Evolutionary conservation across 1,140 invertebrate genomes (phyloP), one percentile per base, ranked within the genome.

Genomic region (Ctenoplectra terminalis): DNA sequence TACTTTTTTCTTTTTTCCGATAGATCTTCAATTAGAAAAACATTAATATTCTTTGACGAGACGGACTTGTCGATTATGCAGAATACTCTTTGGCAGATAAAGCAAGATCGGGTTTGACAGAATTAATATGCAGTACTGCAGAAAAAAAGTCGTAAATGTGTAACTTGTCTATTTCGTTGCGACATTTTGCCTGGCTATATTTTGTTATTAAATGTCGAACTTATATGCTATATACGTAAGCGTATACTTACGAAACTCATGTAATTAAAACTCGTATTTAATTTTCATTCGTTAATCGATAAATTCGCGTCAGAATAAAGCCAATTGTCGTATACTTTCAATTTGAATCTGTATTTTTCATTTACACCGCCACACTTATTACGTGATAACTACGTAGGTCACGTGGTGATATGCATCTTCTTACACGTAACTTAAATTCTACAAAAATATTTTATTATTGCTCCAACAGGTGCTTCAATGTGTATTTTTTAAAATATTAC

Each of bases 51-150:
- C 7, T 40, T 46, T 40, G 50, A 3, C 31, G 7, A 26, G 13
- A 7, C 5, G 7, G 29, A 2, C 4, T 43, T 15, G 17, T 43
- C 15, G 1, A 31, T 56, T 50, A 1, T 29, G 20, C 17, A 54
- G 13, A 43, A 58, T 58, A 40, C 11, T 20, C 1, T 54, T 54
- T 46, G 17, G 29, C 26, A 23, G 2, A 43, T 23, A 5, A 48
- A 37, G n/a, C 23, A 26, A 20, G 23, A 26, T 70, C 5, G 1
- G 11, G 40, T 60, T 71, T 71, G 66, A 78, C 76, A 78, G 76
- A 78, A 78, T 78, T 78, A 78, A 78, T 71, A 71, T 26, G 40
- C 66, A 11, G 50, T 58, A 60, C 66, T 78, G 76, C 67, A 60
- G 66, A 52, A 70, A 70, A 70, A 40, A 58, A 23, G 9, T 56